Evolutionary conservation across 2,113 vertebrate species (phyloP).

Genomic region (Aegithalos caudatus): DNA sequence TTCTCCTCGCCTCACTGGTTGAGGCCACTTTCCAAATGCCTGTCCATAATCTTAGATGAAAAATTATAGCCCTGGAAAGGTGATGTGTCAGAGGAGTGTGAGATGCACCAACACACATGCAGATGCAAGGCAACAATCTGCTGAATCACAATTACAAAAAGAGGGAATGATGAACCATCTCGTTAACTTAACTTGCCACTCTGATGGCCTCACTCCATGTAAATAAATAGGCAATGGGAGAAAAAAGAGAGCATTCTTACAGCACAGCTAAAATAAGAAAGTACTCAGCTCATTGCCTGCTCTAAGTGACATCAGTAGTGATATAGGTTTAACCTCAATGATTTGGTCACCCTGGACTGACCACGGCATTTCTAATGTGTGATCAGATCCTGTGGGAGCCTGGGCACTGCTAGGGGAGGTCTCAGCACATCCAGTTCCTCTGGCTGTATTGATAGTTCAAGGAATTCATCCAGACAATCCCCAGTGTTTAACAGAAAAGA

Average conservation of each 20-base stretch:
- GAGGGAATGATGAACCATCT: conserved; percentile 40
- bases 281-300: not conserved
- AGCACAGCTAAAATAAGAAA: not conserved
- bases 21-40: conserved; percentile 53
- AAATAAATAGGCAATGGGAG: conserved; percentile 15
- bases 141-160: conserved; percentile 53
- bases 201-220: not conserved
- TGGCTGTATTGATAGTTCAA: not conserved
- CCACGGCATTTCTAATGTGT: not conserved
- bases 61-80: conserved; percentile 61
- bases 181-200: conserved; percentile 31
- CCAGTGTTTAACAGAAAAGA: not conserved
- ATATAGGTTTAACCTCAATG: not conserved
- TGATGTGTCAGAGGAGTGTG: conserved; percentile 34
- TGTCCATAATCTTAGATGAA: conserved; percentile 51
- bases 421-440: not conserved
- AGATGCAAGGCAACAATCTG: conserved; percentile 28
- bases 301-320: not conserved
- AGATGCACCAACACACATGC: not conserved
- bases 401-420: not conserved
- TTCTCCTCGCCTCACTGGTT: not conserved
- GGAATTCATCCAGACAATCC: not conserved
- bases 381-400: not conserved
- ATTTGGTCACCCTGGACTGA: not conserved
- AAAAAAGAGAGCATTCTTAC: not conserved